A percentile compares a stretch with the other conserved stretches of the same genome.
These are phyloP conservation scores for Augochlora pura DNA, from an alignment of 1,140 invertebrate species.

Conservation along the genomic window DNA sequence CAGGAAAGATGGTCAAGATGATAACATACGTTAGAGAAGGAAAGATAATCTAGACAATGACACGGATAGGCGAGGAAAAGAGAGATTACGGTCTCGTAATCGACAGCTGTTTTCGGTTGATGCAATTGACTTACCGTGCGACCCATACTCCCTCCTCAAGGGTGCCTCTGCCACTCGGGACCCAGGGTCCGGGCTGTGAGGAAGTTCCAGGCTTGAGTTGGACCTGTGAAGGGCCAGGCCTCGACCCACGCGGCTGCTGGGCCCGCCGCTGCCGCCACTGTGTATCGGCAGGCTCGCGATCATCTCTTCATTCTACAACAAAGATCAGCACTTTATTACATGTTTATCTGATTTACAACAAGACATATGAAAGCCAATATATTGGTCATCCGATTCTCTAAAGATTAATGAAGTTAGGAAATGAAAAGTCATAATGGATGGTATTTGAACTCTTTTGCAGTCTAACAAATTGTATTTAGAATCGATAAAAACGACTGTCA, in stretches of 20 bases:
- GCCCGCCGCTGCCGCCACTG: conserved; percentile 69
- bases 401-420: too few species aligned
- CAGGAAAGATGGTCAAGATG: neutral
- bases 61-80: too few species aligned
- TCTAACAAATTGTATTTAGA: too few species aligned
- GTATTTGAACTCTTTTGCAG: too few species aligned
- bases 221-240: conserved; percentile 82
- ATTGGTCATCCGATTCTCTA: too few species aligned
- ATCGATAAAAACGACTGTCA: too few species aligned
- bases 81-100: neutral
- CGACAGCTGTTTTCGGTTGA: neutral
- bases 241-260: conserved; percentile 72
- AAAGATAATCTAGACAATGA: too few species aligned
- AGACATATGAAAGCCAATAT: too few species aligned
- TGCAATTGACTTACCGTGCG: conserved; percentile 69
- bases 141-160: conserved; percentile 78
- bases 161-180: conserved; percentile 75
- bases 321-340: too few species aligned
- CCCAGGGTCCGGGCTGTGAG: conserved; percentile 79
- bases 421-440: too few species aligned
- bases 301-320: conserved; percentile 78
- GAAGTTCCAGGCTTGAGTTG: conserved; percentile 86
- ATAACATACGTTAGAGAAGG: too few species aligned
- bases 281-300: conserved; percentile 77
- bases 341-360: too few species aligned